Conservation (phyloP, 2,888 invertebrate genomes). For the Plebejus anna region DNA sequence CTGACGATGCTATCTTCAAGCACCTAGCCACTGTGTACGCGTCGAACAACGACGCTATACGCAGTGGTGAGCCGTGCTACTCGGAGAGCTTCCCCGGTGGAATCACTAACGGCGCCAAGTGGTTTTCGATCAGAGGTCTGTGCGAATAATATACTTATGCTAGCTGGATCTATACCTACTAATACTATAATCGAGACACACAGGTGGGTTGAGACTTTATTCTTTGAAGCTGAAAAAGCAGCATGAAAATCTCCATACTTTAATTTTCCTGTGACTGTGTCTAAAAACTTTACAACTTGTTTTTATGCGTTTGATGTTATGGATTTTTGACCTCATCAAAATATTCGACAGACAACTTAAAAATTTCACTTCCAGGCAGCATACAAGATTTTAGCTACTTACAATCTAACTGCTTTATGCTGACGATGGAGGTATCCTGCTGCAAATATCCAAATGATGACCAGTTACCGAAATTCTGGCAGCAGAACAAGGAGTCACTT, state of each 20-base stretch:
- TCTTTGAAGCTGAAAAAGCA: no score
- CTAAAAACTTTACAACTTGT: no score
- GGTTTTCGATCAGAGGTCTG: slow-evolving; percentile 91
- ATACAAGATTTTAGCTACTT: slow-evolving; percentile 99
- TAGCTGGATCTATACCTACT: no score
- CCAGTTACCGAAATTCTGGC: slow-evolving; percentile 89
- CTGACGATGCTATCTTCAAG: slow-evolving; percentile 91
- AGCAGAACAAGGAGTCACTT: slow-evolving; percentile 90
- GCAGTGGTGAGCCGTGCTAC: slow-evolving; percentile 84
- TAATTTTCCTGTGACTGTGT: no score
- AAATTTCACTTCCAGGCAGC: slow-evolving; percentile 82
- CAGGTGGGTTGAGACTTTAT: no score
- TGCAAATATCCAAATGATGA: slow-evolving; percentile 92
- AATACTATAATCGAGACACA: no score
- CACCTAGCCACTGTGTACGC: slow-evolving; percentile 89
- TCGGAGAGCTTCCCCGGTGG: slow-evolving; percentile 87
- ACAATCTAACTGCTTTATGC: slow-evolving; percentile 96
- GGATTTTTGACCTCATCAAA: no score
- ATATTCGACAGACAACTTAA: background rate
- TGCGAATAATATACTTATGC: background rate
- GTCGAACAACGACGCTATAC: slow-evolving; percentile 87
- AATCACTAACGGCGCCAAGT: slow-evolving; percentile 94
- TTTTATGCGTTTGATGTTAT: no score
- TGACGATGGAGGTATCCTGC: slow-evolving; percentile 98
- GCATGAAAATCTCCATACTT: no score